Evolutionary conservation across 2,113 vertebrate genomes (phyloP), one percentile per base, ranked within the genome.

Genomic region (Eclectus roratus): DNA sequence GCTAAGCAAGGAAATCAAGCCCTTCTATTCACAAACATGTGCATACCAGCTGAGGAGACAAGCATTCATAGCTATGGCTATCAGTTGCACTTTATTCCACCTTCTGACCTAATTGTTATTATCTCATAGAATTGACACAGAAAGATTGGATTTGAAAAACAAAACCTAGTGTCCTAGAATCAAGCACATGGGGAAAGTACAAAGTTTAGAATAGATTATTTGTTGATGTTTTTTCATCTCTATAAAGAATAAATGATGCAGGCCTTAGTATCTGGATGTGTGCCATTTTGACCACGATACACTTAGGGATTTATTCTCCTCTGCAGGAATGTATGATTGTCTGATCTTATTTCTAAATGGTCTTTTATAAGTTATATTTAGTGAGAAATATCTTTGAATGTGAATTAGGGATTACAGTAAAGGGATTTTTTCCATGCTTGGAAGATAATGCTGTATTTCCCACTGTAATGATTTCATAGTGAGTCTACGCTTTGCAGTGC

Each of bases 381-480:
- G 29, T 47, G 21, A 85, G 31, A 88, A 85, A 56, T 86, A 87
- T 61, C 77, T 93, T 88, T 86, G 37, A 53, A 52, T 69, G 73
- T 89, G 92, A 96, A 85, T 93, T 86, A 82, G 85, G 61, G 68
- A 52, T 89, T 83, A 82, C 76, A 71, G 17, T 58, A n/a, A 86
- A 31, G 69, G 33, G 64, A 86, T 94, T 88, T 88, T 92, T 93
- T 35, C 64, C 27, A 5, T 73, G 85, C 35, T 63, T 84, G 88
- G 80, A 89, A 94, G 55, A 93, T 71, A 83, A 74, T 84, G 47
- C 60, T 78, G 65, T 35, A 74, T 87, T 96, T 96, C 87, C 83
- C 65, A 80, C 24, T 81, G 68, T 77, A 86, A 6, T 7, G 55
- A 66, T 71, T 90, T 83, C 64, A 25, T 17, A 46, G 37, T 58